Conservation (phyloP, 2,797 vertebrate species). For the Gymnocypris eckloni region DNA sequence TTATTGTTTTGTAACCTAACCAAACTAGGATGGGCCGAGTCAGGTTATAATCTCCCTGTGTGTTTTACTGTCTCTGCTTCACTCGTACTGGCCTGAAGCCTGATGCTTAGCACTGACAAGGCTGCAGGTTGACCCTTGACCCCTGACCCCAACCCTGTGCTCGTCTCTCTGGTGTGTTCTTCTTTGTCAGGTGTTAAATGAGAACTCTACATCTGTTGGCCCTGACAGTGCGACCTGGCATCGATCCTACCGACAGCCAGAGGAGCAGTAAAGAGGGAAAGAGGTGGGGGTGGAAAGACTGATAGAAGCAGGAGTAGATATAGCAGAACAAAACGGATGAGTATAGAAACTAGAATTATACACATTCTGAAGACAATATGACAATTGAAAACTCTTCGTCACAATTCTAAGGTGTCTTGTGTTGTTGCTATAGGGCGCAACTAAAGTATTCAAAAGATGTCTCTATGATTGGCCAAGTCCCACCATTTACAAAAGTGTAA, state of each 20-base stretch:
- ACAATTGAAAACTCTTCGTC: neutral
- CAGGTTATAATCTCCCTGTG: slow-evolving; percentile 16
- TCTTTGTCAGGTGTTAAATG: slow-evolving; percentile 72
- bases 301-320: slow-evolving; percentile 1
- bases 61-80: slow-evolving; percentile 18
- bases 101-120: slow-evolving; percentile 59
- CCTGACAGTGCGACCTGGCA: slow-evolving; percentile 64
- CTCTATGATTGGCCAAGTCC: neutral
- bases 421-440: neutral
- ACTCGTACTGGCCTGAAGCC: slow-evolving; percentile 46
- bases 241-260: slow-evolving; percentile 62
- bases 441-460: neutral
- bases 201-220: slow-evolving; percentile 68
- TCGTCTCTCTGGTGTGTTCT: slow-evolving; percentile 59
- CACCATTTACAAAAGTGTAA: neutral
- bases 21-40: neutral
- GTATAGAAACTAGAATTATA: neutral
- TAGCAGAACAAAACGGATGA: neutral
- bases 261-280: slow-evolving; percentile 37
- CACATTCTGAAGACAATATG: neutral
- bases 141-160: slow-evolving; percentile 51
- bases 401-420: neutral
- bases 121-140: slow-evolving; percentile 54
- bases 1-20: neutral
- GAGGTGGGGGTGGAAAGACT: slow-evolving; percentile 6